Conservation (phyloP, 2,888 invertebrate genomes). For the Linnaemya vulpina region DNA sequence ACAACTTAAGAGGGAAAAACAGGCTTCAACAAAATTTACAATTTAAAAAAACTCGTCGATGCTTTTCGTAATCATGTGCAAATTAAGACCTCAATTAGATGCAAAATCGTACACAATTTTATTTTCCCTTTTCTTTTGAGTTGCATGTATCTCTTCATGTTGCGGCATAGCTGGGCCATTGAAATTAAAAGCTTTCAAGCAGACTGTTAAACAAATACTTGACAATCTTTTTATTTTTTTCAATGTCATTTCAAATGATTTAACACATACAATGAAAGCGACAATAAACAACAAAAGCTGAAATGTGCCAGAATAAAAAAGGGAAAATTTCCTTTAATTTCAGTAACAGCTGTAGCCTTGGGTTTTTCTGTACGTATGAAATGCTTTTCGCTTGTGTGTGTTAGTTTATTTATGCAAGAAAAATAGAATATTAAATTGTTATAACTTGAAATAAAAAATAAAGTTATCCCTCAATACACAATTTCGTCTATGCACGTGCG, state of each 20-base stretch:
- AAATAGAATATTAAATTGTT: constrained; percentile 2
- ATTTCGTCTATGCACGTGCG: not conserved
- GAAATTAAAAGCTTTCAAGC: constrained; percentile 54
- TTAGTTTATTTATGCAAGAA: not conserved
- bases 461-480: not conserved
- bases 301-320: constrained; percentile 8
- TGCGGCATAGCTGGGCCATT: not conserved
- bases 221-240: constrained; percentile 48
- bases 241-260: constrained; percentile 67
- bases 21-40: not conserved
- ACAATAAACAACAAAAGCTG: constrained; percentile 3
- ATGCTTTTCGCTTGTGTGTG: not conserved
- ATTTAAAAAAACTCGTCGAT: not conserved
- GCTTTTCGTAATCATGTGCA: constrained; percentile 15
- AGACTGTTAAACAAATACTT: constrained; percentile 22
- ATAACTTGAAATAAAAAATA: constrained; percentile 14
- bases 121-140: constrained; percentile 1
- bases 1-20: not conserved
- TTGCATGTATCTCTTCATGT: not conserved
- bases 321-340: not conserved
- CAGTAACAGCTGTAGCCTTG: constrained; percentile 45
- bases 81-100: constrained; percentile 30
- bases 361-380: not conserved
- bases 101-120: constrained; percentile 10
- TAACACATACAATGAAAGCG: constrained; percentile 49